Evolutionary conservation across 2,888 invertebrate genomes (phyloP).

Genomic region (Hirudinaria manillensis): DNA sequence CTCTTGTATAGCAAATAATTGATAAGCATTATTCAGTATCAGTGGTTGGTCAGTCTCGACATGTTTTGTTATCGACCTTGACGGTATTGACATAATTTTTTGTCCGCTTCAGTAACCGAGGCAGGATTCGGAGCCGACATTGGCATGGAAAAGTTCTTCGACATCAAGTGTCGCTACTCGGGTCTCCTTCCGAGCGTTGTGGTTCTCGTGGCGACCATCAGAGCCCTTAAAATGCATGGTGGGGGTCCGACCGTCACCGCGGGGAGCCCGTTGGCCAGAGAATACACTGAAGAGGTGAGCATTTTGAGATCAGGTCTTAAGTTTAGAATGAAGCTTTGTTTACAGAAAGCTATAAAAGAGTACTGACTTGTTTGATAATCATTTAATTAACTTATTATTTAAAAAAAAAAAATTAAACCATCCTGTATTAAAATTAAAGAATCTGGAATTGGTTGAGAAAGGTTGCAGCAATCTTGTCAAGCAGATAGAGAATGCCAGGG

Average conservation of each 20-base stretch:
- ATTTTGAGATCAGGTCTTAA: neutral
- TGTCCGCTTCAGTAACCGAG: conserved; percentile 69
- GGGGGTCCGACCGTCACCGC: conserved; percentile 82
- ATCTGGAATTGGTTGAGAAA: conserved; percentile 73
- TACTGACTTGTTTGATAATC: neutral
- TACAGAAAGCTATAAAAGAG: too few relatives aligned
- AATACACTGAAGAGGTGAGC: conserved; percentile 64
- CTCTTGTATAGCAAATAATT: too few relatives aligned
- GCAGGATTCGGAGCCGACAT: conserved; percentile 98
- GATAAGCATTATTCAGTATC: too few relatives aligned
- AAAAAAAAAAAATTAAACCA: neutral
- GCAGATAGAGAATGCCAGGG: conserved; percentile 84
- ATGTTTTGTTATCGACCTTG: neutral
- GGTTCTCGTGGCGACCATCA: conserved; percentile 83
- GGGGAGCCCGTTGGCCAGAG: conserved; percentile 74
- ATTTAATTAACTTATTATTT: neutral
- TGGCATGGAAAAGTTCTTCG: conserved; percentile 94
- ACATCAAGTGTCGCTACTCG: conserved; percentile 89
- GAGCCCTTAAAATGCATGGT: conserved; percentile 98
- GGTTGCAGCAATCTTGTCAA: conserved; percentile 84
- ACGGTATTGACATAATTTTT: neutral
- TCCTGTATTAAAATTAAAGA: conserved; percentile 56
- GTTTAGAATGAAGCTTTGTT: too few relatives aligned
- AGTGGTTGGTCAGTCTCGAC: neutral
- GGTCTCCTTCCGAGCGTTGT: conserved; percentile 76